Evolutionary conservation across 2,797 vertebrate genomes (phyloP), one percentile per base, ranked within the genome.

Genomic region (Uromys caudimaculatus): DNA sequence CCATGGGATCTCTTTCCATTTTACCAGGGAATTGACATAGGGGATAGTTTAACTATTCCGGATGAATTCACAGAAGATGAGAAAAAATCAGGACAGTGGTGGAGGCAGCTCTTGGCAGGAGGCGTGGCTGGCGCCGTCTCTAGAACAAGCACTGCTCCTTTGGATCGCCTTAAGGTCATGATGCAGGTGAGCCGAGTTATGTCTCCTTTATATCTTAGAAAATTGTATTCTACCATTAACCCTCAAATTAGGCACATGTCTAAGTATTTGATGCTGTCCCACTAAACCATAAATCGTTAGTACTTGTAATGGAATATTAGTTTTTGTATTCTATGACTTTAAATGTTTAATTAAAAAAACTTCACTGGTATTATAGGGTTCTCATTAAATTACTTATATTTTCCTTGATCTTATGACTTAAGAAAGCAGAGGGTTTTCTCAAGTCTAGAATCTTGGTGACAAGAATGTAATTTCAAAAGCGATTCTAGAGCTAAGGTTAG

Each of bases 11-110:
- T 94, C 97, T 86, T 75, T 32, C 83, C 47, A 47, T 97, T 93
- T 92, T 78, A 13, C 97, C 96, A 99, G 99, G 99, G 99, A 52
- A 98, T 99, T 98, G 99, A 99, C 98, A 99, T 99, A 77, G 99
- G 99, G 9, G 99, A 99, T 94, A 99, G 99, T 95, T 98, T 99
- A 92, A 97, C 99, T 93, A 99, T 99, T 97, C 99, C 99, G 13
- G 99, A 99, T 97, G 99, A 99, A 96, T 99, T 99, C 98, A 99
- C 99, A 0, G 99, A 99, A 95, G 99, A 99, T 92, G 99, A 99
- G 98, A 99, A 99, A 44, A 99, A 98, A 7, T 99, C 99, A 0
- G 99, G 99, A 0, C 97, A 99, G 94, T 99, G 99, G 99, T 99
- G 99, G 99, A 99, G 97, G 97, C 99, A 99, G 98, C 99, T 99